Conservation (phyloP, 2,888 invertebrate genomes). For the Diachrysia chrysitis region DNA sequence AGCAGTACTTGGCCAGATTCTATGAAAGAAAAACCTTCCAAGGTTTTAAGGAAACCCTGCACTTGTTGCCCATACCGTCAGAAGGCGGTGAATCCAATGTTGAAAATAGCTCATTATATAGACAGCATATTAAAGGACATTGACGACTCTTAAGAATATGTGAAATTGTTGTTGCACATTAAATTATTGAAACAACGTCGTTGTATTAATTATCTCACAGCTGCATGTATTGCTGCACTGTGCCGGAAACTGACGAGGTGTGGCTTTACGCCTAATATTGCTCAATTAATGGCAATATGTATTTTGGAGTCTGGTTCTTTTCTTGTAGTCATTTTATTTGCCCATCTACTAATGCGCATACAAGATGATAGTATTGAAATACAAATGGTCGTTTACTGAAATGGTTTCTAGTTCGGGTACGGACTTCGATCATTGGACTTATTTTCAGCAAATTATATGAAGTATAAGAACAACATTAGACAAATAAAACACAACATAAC, state of each 20-base stretch:
- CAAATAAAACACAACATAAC: slow-evolving; percentile 62
- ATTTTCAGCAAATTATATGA: too few relatives aligned
- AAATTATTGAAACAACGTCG: slow-evolving; percentile 15
- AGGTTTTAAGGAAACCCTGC: slow-evolving; percentile 36
- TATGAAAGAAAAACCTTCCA: slow-evolving; percentile 33
- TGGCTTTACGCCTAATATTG: too few relatives aligned
- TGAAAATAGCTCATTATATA: slow-evolving; percentile 75
- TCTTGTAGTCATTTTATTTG: too few relatives aligned
- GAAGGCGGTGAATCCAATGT: slow-evolving; percentile 72
- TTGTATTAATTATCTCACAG: slow-evolving; percentile 13
- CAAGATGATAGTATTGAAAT: too few relatives aligned
- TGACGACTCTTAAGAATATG: slow-evolving; percentile 58
- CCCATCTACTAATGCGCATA: too few relatives aligned
- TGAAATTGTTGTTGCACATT: slow-evolving; percentile 51
- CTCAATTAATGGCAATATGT: too few relatives aligned
- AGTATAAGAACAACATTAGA: neutral
- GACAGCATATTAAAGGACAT: slow-evolving; percentile 74
- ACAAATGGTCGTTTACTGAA: neutral
- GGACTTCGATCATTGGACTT: neutral
- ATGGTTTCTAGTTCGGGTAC: neutral
- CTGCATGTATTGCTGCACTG: too few relatives aligned
- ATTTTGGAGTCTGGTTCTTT: too few relatives aligned
- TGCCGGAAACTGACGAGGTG: too few relatives aligned
- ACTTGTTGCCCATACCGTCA: slow-evolving; percentile 59
- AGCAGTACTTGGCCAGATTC: slow-evolving; percentile 62